Evolutionary conservation across 1,140 invertebrate species (phyloP).

Genomic region (Drepana arcuata): DNA sequence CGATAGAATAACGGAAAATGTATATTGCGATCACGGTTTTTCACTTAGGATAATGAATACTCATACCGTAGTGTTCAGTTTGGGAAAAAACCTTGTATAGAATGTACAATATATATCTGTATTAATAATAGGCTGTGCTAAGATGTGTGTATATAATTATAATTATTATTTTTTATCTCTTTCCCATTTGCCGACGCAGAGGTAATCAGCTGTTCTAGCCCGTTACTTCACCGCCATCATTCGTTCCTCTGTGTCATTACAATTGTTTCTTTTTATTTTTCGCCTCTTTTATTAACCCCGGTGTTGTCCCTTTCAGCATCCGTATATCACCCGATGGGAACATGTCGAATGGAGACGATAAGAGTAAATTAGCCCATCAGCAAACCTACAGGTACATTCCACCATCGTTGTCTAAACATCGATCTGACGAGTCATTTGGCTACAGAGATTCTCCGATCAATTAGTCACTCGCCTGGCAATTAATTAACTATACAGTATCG

Average conservation of each 20-base stretch:
- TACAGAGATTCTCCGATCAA: too few species aligned
- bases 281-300: slow-evolving; percentile 53
- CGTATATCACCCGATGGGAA: slow-evolving; percentile 68
- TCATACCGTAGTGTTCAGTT: too few species aligned
- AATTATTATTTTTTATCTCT: slow-evolving; percentile 37
- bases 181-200: slow-evolving; percentile 56
- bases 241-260: slow-evolving; percentile 22
- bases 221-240: slow-evolving; percentile 27
- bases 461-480: too few species aligned
- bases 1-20: too few species aligned
- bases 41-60: too few species aligned
- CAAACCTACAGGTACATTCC: slow-evolving; percentile 86
- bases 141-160: slow-evolving; percentile 9
- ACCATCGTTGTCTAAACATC: too few species aligned
- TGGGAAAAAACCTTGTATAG: too few species aligned
- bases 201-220: slow-evolving; percentile 43
- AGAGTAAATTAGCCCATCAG: slow-evolving; percentile 81
- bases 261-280: slow-evolving; percentile 22
- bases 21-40: too few species aligned
- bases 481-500: too few species aligned
- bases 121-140: too few species aligned
- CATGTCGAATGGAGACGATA: slow-evolving; percentile 75
- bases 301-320: slow-evolving; percentile 68
- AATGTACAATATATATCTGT: too few species aligned
- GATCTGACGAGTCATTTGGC: too few species aligned